Percentiles rank a stretch among this genome's conserved stretches.
These are phyloP conservation scores for Gallinago jamesoni DNA, from an alignment of 2,113 vertebrate species.

Conservation along the genomic window DNA sequence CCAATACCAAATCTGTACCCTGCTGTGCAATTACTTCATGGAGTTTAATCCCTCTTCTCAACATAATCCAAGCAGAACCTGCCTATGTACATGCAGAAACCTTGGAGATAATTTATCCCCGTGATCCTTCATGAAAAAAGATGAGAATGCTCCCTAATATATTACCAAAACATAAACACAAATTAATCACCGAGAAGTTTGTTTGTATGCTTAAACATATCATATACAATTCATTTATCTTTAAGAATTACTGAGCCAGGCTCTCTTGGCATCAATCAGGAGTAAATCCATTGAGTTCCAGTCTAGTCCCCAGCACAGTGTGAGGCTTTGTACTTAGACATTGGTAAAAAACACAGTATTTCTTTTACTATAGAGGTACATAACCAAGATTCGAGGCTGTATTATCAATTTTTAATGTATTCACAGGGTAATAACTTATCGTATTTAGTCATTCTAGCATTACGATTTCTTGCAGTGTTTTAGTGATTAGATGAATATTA, in stretches of 20 bases:
- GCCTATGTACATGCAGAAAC: fast-evolving
- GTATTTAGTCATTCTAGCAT: not conserved
- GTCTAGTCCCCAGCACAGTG: fast-evolving
- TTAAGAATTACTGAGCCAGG: not conserved
- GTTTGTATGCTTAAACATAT: not conserved
- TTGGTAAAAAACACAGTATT: not conserved
- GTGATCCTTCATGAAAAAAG: not conserved
- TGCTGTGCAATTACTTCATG: not conserved
- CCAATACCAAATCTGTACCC: not conserved
- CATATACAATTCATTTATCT: not conserved
- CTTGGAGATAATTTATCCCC: not conserved
- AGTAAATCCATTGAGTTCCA: not conserved
- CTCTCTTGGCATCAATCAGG: not conserved
- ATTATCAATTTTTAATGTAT: not conserved
- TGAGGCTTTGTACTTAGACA: not conserved
- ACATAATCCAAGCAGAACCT: not conserved
- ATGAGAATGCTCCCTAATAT: not conserved
- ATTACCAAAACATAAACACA: not conserved
- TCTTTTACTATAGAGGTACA: not conserved
- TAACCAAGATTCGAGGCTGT: not conserved
- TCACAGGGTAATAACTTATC: not conserved
- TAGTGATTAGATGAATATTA: not conserved
- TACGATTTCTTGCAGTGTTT: not conserved
- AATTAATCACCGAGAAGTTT: not conserved
- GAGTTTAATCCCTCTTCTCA: not conserved